Evolutionary conservation across 1,140 invertebrate species (phyloP), one percentile per base, ranked within the genome.

Genomic region (Drosophila nigromelanica): DNA sequence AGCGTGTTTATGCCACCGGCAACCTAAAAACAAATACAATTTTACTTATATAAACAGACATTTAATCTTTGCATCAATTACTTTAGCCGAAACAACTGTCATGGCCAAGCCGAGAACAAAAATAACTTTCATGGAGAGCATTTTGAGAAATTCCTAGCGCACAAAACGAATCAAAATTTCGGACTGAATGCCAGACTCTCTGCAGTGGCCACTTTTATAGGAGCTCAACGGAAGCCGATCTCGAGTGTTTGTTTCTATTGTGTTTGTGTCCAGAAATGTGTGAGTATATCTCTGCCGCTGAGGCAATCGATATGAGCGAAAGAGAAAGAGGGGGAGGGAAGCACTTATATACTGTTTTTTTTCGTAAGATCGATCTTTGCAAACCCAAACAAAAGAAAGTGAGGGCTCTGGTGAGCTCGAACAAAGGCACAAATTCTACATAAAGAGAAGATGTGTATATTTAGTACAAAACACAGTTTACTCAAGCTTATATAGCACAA

Each of bases 111-210:
- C 37, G 15, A 60, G 30, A 33, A 61, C 7, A 18, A 69, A 51
- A 35, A 54, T n/a, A 4, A 61, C n/a, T 45, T 69, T 69, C 10
- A 42, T 40, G 3, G 56, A 68, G 1, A 54, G 10, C 66, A 69
- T 61, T 35, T 59, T 40, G 4, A 48, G n/a, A 18, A n/a, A 15
- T 14, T 52, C 3, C 24, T 51, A 12, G 2, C 3, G 33, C n/a
- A 27, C 43, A 24, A 3, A 2, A 24, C 45, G 21, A 45, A 59
- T 7, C 30, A n/a, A 24, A 12, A 59, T 42, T 14, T 40, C 14
- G 40, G 54, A 68, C 55, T 51, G 45, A 67, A 11, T 30, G 14
- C 12, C 10, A 5, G 12, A 6, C 45, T n/a, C 35, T 8, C 2
- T 5, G 14, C 11, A 5, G 35, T 7, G 12, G n/a, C 24, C 27